A percentile compares a stretch with the other conserved stretches of the same genome.
Evolutionary conservation across 2,888 invertebrate genomes (phyloP).

Genomic region (Drosophila lutescens): DNA sequence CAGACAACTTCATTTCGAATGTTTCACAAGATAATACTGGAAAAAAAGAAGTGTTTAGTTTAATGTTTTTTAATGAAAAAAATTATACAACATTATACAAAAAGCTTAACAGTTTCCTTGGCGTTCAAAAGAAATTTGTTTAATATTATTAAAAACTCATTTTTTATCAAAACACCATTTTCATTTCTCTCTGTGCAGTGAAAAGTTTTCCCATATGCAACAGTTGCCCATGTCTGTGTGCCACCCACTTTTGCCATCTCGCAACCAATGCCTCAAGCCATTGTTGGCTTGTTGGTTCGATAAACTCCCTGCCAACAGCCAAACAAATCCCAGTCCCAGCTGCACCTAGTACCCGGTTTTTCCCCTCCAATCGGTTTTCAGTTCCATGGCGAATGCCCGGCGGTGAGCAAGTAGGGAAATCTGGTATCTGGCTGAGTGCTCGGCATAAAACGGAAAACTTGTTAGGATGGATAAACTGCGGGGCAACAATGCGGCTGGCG

Average conservation of each 20-base stretch:
- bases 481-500: conserved; percentile 39
- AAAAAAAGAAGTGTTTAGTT: not conserved
- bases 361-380: conserved; percentile 18
- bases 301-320: conserved; percentile 63
- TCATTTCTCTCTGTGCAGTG: not conserved
- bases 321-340: conserved; percentile 44
- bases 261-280: conserved; percentile 5
- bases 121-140: too few species aligned
- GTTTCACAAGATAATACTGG: not conserved
- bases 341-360: conserved; percentile 20
- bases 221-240: conserved; percentile 33
- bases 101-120: too few species aligned
- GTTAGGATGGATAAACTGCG: conserved; percentile 57
- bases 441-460: conserved; percentile 69
- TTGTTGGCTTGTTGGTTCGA: conserved; percentile 75
- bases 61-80: too few species aligned
- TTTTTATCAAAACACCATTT: not conserved
- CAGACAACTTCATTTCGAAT: conserved; percentile 37
- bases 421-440: conserved; percentile 32
- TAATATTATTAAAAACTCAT: not conserved
- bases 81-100: too few species aligned
- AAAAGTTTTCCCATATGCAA: conserved; percentile 35
- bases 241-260: conserved; percentile 3
- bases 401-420: conserved; percentile 61
- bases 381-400: conserved; percentile 65